A percentile compares a stretch with the other conserved stretches of the same genome.
Conservation (phyloP, 2,888 invertebrate species). For the Sepiola atlantica region DNA sequence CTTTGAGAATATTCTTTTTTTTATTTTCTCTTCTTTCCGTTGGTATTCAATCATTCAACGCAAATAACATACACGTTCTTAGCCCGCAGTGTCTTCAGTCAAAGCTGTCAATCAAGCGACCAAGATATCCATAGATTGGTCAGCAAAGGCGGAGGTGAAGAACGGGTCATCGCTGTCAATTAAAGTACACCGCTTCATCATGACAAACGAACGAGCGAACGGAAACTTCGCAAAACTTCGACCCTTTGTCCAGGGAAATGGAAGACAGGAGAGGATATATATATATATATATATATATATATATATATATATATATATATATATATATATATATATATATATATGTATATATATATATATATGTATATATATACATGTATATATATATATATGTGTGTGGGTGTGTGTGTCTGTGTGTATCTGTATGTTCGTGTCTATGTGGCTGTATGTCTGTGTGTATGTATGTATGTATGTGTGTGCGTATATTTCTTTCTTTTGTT, state of each 20-base stretch:
- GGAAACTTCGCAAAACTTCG: background rate
- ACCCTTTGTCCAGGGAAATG: background rate
- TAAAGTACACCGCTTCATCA: constrained; percentile 32
- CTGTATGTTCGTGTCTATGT: no score
- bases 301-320: background rate
- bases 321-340: background rate
- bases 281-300: background rate
- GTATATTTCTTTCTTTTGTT: background rate
- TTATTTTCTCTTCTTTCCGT: background rate
- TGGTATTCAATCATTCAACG: constrained; percentile 22
- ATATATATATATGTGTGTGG: background rate
- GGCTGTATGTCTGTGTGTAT: background rate
- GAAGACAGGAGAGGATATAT: background rate
- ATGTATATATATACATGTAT: background rate
- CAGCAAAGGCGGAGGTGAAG: background rate
- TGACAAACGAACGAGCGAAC: constrained; percentile 22
- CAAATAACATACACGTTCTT: constrained; percentile 1
- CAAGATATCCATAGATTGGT: constrained; percentile 32
- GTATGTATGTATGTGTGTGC: background rate
- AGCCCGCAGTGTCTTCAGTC: background rate
- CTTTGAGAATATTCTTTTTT: background rate
- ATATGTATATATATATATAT: background rate
- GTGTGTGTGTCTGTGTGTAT: background rate
- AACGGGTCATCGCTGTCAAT: background rate
- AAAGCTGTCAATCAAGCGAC: background rate